A percentile compares a stretch with the other conserved stretches of the same genome.
Conservation (phyloP, 2,113 vertebrate genomes). For the Narcine bancroftii region DNA sequence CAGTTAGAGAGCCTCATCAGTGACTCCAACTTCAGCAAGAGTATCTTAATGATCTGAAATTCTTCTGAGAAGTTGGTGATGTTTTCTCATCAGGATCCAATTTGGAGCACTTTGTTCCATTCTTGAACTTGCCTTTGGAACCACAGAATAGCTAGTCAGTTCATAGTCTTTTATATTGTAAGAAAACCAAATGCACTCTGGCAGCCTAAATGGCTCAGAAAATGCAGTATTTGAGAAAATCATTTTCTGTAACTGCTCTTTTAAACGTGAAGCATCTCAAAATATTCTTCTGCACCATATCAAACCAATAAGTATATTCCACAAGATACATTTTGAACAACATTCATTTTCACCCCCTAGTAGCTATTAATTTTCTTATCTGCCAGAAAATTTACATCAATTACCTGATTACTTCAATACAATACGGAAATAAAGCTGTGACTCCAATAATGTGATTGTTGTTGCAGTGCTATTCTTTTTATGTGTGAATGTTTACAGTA, state of each 20-base stretch:
- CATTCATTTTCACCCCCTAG: conserved; percentile 2
- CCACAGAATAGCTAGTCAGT: conserved; percentile 63
- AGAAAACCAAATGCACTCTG: conserved; percentile 55
- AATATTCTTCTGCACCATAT: neutral
- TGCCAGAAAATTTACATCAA: conserved; percentile 34
- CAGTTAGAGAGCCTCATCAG: conserved; percentile 67
- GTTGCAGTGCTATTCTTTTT: conserved; percentile 71
- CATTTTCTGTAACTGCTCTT: neutral
- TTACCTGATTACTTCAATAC: conserved; percentile 34
- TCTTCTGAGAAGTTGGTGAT: conserved; percentile 74
- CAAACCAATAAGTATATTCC: neutral
- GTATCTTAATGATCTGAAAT: conserved; percentile 76
- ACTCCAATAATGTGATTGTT: conserved; percentile 46
- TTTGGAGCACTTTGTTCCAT: conserved; percentile 84
- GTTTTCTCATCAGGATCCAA: conserved; percentile 88
- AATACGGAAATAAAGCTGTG: conserved; percentile 27
- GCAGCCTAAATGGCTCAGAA: conserved; percentile 53
- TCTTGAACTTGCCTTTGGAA: conserved; percentile 65
- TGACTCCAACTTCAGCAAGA: conserved; percentile 62
- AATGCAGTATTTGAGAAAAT: conserved; percentile 27
- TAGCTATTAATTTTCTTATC: conserved; percentile 21
- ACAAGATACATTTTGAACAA: neutral
- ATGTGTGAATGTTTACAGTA: conserved; percentile 86
- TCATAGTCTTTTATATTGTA: conserved; percentile 54
- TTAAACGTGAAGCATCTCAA: neutral